Evolutionary conservation across 2,113 vertebrate genomes (phyloP).

Genomic region (Tiliqua scincoides): DNA sequence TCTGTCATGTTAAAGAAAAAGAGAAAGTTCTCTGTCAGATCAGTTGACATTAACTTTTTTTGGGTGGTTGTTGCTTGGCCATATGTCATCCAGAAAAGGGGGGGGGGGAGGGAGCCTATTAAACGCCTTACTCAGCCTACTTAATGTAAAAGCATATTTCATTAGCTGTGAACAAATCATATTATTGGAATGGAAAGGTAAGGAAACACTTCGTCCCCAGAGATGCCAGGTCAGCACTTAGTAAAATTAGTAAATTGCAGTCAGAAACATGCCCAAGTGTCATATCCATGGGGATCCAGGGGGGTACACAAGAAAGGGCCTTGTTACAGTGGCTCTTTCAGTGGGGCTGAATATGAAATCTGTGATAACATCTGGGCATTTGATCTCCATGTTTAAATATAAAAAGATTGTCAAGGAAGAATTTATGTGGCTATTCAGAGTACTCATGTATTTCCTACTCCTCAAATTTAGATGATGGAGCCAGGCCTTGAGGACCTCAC

Average conservation of each 20-base stretch:
- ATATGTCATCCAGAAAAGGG: conserved; percentile 30
- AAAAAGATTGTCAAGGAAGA: conserved; percentile 6
- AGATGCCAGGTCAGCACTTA: conserved; percentile 47
- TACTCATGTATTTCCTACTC: neutral
- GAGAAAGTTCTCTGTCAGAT: conserved; percentile 44
- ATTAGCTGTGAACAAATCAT: conserved; percentile 46
- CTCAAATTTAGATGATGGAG: neutral
- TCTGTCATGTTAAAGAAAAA: conserved; percentile 51
- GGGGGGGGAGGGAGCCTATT: neutral
- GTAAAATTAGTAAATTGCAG: conserved; percentile 57
- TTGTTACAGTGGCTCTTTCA: conserved; percentile 8
- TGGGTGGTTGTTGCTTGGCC: conserved; percentile 16
- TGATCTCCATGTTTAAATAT: neutral
- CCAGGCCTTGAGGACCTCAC: neutral
- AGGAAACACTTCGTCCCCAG: conserved; percentile 22
- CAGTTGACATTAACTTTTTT: conserved; percentile 24
- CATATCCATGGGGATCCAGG: conserved; percentile 44
- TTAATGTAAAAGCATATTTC: conserved; percentile 25
- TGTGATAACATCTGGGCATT: neutral
- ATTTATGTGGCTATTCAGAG: neutral
- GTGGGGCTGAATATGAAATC: neutral
- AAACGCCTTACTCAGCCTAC: neutral
- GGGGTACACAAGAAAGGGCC: conserved; percentile 19
- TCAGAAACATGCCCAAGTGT: conserved; percentile 48
- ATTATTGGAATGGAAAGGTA: conserved; percentile 41